Evolutionary conservation across 2,797 vertebrate genomes (phyloP), one percentile per base, ranked within the genome.

Genomic region (Carapus acus): DNA sequence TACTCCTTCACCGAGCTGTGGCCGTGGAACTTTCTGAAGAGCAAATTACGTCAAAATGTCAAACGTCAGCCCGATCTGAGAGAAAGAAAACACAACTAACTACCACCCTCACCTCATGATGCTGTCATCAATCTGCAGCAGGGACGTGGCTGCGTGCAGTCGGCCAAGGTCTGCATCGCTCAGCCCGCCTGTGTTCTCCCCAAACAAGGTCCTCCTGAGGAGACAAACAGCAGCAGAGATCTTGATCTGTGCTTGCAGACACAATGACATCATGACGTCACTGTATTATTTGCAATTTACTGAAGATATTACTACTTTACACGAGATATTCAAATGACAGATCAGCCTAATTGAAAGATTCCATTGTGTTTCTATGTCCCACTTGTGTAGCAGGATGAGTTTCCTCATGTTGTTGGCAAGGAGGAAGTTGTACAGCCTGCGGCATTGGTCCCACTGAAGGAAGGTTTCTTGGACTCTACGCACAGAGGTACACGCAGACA

Each of bases 321-420:
- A n/a, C n/a, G n/a, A n/a, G n/a, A n/a, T n/a, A n/a, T n/a, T n/a
- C n/a, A n/a, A n/a, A n/a, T n/a, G n/a, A n/a, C n/a, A n/a, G n/a
- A n/a, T n/a, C n/a, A n/a, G n/a, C n/a, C n/a, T n/a, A n/a, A n/a
- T n/a, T n/a, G n/a, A n/a, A n/a, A n/a, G n/a, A n/a, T n/a, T n/a
- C n/a, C n/a, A n/a, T n/a, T 36, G 34, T 36, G 6, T 3, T 15
- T 36, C 13, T n/a, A 7, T 36, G 24, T 36, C 47, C 33, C 74
- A 98, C 96, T 92, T 96, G 88, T 98, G 94, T 1, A 89, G 90
- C 51, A 96, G 87, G 74, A 98, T 94, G 54, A 98, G 91, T 78
- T 91, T 96, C 87, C 94, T 97, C 94, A 98, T 92, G 76, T 94
- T 96, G 73, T 90, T 90, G 0, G 96, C 94, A 89, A 98, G 86